Percentiles rank a stretch among this genome's conserved stretches.
phyloP scores from a whole-genome alignment of 2,888 invertebrate genomes.

The Cheilosia scutellata region DNA sequence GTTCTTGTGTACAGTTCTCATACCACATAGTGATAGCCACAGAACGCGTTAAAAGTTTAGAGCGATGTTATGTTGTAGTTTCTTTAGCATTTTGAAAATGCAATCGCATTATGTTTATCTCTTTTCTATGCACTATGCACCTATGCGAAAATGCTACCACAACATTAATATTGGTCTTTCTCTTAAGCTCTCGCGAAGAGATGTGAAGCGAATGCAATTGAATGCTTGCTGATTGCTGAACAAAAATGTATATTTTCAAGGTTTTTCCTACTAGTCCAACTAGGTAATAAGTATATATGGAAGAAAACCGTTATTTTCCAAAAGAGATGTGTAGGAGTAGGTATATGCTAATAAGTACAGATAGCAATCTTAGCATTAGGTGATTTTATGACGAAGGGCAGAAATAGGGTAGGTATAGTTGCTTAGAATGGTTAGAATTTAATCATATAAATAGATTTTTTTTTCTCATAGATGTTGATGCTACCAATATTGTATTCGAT shows the following conservation, averaged over 20 bases:
- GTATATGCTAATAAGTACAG: neutral
- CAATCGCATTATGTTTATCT: constrained; percentile 44
- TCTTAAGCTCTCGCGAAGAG: constrained; percentile 28
- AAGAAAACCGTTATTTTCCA: constrained; percentile 46
- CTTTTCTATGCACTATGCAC: constrained; percentile 52
- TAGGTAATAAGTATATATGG: neutral
- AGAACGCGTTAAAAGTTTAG: constrained; percentile 32
- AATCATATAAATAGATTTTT: neutral
- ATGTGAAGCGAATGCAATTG: constrained; percentile 28
- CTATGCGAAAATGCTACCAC: neutral
- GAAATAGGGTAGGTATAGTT: constrained; percentile 28
- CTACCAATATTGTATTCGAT: too few relatives aligned
- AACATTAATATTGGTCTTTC: constrained; percentile 1
- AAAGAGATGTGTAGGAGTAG: constrained; percentile 5
- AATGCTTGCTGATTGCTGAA: neutral
- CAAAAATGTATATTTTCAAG: constrained; percentile 41
- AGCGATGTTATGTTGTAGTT: neutral
- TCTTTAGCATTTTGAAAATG: neutral
- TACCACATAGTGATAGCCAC: constrained; percentile 8
- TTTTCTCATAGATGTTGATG: neutral
- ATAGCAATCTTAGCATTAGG: constrained; percentile 7
- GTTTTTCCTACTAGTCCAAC: constrained; percentile 4
- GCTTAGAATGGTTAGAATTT: neutral
- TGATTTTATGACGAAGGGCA: neutral
- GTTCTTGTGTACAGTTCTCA: constrained; percentile 49